phyloP scores from a whole-genome alignment of 2,888 invertebrate species.

The Imbricaverruca yamaguchii region DNA sequence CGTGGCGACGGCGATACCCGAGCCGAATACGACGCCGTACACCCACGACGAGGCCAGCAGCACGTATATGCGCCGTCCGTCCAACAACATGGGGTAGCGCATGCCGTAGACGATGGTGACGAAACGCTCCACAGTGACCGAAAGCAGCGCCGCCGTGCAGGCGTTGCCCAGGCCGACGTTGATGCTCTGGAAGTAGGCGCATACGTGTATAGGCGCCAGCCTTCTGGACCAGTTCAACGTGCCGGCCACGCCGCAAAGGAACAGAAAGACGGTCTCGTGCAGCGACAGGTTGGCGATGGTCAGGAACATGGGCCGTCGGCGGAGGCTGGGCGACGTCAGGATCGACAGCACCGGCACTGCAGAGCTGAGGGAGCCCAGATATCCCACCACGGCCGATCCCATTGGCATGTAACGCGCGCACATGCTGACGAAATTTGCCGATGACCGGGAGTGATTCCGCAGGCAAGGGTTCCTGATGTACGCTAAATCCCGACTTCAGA shows the following conservation, averaged over 20 bases:
- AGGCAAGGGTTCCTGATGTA: no score
- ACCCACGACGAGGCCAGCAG: neutral
- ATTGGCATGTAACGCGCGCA: neutral
- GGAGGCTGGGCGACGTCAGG: neutral
- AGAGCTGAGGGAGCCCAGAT: neutral
- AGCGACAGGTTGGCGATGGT: neutral
- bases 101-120: neutral
- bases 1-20: no score
- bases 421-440: neutral
- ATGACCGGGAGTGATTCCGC: no score
- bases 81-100: neutral
- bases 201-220: neutral
- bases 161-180: neutral
- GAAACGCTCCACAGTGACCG: neutral
- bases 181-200: neutral
- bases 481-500: no score
- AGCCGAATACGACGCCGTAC: neutral
- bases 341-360: neutral
- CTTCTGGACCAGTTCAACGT: neutral
- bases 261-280: neutral
- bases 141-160: neutral
- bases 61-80: neutral
- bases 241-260: neutral
- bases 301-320: neutral
- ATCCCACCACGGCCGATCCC: neutral